Conservation (phyloP, 2,888 invertebrate species). For the Heliconius ismenius region DNA sequence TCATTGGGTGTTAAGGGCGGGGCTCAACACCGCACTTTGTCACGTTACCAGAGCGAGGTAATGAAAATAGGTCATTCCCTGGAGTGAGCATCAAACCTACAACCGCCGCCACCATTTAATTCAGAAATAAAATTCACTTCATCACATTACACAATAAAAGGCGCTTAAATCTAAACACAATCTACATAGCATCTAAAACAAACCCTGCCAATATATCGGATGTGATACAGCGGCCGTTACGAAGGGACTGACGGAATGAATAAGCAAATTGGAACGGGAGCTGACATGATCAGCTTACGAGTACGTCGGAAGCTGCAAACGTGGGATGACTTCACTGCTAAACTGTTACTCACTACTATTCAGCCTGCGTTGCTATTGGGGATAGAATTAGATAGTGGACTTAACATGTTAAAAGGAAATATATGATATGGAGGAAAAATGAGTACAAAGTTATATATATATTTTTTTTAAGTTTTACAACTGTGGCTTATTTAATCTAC, state of each 20-base stretch:
- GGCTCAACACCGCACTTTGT: not conserved
- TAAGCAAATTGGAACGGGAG: constrained; percentile 45
- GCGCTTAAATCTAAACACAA: not conserved
- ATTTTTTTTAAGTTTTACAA: no score
- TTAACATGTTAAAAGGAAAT: not conserved
- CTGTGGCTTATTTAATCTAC: no score
- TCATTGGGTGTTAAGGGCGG: not conserved
- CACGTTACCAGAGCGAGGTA: not conserved
- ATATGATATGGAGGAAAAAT: not conserved
- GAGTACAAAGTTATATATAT: not conserved
- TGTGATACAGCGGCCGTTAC: constrained; percentile 25
- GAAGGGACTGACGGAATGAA: constrained; percentile 40
- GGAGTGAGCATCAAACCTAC: not conserved
- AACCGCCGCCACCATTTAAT: not conserved
- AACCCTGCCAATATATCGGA: constrained; percentile 14
- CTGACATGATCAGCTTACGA: constrained; percentile 37
- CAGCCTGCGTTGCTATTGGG: not conserved
- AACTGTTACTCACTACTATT: constrained; percentile 27
- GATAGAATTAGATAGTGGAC: constrained; percentile 15
- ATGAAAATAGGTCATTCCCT: not conserved
- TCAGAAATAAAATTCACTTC: not conserved
- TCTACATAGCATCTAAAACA: constrained; percentile 11
- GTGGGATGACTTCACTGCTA: constrained; percentile 30
- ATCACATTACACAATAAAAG: not conserved
- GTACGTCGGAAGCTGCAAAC: constrained; percentile 27